Percentiles rank a stretch among this genome's conserved stretches.
Conservation (phyloP, 2,888 invertebrate genomes). For the Amiota mariae region DNA sequence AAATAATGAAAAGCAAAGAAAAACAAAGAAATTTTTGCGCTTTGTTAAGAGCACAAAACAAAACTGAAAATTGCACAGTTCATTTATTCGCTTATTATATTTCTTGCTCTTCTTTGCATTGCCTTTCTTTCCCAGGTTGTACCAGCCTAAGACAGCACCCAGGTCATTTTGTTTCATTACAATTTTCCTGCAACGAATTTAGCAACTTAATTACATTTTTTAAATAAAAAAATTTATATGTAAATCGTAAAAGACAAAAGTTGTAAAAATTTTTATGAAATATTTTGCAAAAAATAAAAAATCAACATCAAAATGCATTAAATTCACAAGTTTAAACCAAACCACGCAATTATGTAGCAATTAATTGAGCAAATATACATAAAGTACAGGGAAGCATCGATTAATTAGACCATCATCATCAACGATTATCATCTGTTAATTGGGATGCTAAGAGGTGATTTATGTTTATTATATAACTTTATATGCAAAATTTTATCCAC, state of each 20-base stretch:
- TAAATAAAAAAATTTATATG: background rate
- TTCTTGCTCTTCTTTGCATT: background rate
- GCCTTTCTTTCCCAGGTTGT: background rate
- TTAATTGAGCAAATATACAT: too few species aligned
- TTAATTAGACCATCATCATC: too few species aligned
- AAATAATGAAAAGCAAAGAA: background rate
- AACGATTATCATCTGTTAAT: too few species aligned
- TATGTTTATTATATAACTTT: too few species aligned
- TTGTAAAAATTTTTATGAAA: background rate
- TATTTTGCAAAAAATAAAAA: conserved; percentile 5
- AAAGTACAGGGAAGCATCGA: too few species aligned
- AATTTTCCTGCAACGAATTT: background rate
- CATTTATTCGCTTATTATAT: background rate
- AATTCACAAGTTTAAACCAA: too few species aligned
- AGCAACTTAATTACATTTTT: background rate
- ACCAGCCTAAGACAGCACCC: background rate
- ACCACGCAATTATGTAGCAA: too few species aligned
- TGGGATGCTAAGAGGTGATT: too few species aligned
- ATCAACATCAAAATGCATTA: background rate
- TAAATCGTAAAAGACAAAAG: conserved; percentile 1
- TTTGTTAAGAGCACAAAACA: background rate
- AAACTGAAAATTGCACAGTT: background rate
- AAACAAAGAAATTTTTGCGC: background rate
- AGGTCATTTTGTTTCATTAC: background rate
- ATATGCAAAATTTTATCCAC: too few species aligned